Evolutionary conservation across 2,797 vertebrate genomes (phyloP), one percentile per base, ranked within the genome.

Genomic region (Otolemur crassicaudatus): DNA sequence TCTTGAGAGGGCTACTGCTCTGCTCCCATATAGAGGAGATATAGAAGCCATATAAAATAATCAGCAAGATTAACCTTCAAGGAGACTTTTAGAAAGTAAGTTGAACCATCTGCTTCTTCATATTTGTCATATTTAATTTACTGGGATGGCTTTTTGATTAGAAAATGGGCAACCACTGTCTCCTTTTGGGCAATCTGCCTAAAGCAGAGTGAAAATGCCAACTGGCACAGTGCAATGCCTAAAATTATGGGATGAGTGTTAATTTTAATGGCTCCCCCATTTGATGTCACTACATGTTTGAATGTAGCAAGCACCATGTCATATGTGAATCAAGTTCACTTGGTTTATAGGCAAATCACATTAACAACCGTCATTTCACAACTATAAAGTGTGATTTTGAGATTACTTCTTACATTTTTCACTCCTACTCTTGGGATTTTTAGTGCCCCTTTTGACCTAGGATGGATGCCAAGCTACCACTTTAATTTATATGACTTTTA

Each of bases 51-150:
- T 63, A 72, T 77, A 56, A 92, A 94, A 94, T 91, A 95, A 94
- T 95, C 94, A 88, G 61, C 56, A 91, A 90, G 72, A 93, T 88
- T 96, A 90, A 91, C 85, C 31, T 95, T 94, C 82, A 40, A 5
- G 80, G 87, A 93, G 87, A 87, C 58, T 95, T 97, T 94, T 89
- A 92, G 91, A 83, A 97, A 91, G 92, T 81, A 89, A 77, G 56
- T 96, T 87, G 67, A 94, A 79, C 89, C 73, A 67, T 92, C 91
- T 95, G 88, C 95, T 96, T 97, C 92, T 95, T 93, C 85, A 12
- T 97, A 96, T 96, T 96, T 95, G 96, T 97, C 95, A 81, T 95
- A 92, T 97, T 97, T 97, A 96, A 97, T 97, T 96, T 96, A 75
- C 86, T 73, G 34, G 84, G 72, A 94, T 97, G 77, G 80, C n/a